These are phyloP conservation scores for Cathartes aura DNA, from an alignment of 2,113 vertebrate genomes.

Conservation along the genomic window DNA sequence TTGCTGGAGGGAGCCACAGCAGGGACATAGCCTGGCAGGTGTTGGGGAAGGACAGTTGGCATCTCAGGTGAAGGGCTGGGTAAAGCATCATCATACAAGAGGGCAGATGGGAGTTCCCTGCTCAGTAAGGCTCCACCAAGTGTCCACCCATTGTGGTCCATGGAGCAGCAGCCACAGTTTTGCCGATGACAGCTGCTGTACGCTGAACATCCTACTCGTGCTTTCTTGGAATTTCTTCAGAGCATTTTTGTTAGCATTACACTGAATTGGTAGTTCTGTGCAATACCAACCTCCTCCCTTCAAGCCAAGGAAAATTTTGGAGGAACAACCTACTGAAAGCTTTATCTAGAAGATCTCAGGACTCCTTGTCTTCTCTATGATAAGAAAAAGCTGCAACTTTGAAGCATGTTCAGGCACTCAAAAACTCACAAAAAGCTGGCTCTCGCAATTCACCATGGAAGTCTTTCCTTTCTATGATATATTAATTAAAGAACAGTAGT, in stretches of 20 bases:
- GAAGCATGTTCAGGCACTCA: not conserved
- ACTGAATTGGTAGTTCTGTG: not conserved
- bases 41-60: not conserved
- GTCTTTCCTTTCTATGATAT: not conserved
- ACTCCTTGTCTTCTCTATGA: not conserved
- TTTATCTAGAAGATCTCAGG: not conserved
- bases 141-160: not conserved
- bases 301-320: not conserved
- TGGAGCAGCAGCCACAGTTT: not conserved
- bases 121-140: not conserved
- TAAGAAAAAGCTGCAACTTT: not conserved
- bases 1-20: not conserved
- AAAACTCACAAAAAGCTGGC: not conserved
- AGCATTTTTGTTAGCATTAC: not conserved
- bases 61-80: not conserved
- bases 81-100: not conserved
- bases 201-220: accelerated
- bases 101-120: accelerated
- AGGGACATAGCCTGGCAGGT: not conserved
- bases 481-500: not conserved
- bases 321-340: not conserved
- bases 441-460: not conserved
- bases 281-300: not conserved
- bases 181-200: accelerated
- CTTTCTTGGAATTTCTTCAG: not conserved